Conservation (phyloP, 1,140 invertebrate genomes). For the Caerostris darwini region DNA sequence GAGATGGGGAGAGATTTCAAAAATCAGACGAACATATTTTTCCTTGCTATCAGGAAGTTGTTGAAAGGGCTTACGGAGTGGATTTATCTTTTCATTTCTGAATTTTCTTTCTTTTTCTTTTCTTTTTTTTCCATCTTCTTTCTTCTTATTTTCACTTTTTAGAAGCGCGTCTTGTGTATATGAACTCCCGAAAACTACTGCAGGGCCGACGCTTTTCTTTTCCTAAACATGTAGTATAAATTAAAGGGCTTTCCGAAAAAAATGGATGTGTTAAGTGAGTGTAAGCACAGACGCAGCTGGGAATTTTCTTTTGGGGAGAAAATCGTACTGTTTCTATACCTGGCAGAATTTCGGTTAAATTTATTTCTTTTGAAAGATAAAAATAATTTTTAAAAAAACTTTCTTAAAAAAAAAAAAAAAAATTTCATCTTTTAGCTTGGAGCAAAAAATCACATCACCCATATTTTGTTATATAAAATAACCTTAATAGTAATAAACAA, state of each 20-base stretch:
- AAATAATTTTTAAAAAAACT: too few species aligned
- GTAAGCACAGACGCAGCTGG: not conserved
- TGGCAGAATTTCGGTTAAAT: too few species aligned
- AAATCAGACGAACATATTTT: constrained; percentile 11
- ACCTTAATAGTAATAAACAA: too few species aligned
- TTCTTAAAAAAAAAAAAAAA: too few species aligned
- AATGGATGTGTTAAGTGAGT: not conserved
- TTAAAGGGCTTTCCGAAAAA: not conserved
- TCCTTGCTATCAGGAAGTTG: not conserved
- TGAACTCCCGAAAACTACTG: not conserved
- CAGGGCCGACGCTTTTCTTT: not conserved
- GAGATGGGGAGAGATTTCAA: not conserved
- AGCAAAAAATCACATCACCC: too few species aligned
- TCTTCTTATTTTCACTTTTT: not conserved
- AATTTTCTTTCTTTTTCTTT: not conserved
- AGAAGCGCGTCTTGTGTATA: not conserved
- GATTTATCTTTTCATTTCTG: not conserved
- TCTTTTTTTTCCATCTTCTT: not conserved
- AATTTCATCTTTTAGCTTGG: too few species aligned
- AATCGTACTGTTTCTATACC: too few species aligned
- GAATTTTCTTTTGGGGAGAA: not conserved
- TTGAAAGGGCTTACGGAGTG: not conserved
- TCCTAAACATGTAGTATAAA: not conserved
- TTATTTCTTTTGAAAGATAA: too few species aligned
- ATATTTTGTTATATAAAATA: too few species aligned